Conservation (phyloP, 2,888 invertebrate genomes). For the Eugnorisma glareosa region DNA sequence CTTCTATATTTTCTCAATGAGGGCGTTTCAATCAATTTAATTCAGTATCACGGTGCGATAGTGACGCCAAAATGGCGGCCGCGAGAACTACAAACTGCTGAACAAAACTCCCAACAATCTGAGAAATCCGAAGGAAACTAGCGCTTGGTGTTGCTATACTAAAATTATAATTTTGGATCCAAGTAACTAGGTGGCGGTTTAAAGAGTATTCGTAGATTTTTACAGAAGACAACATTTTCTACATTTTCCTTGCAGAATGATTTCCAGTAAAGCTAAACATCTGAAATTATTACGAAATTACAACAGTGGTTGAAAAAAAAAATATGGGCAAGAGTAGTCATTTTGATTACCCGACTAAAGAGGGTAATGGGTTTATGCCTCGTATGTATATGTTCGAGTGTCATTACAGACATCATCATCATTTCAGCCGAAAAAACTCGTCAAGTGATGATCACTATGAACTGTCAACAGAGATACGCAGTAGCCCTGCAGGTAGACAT, state of each 20-base stretch:
- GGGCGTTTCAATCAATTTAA: constrained; percentile 86
- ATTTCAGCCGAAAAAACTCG: too few species aligned
- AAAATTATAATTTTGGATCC: constrained; percentile 36
- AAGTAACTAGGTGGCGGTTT: constrained; percentile 50
- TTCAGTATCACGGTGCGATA: constrained; percentile 73
- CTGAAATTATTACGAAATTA: neutral
- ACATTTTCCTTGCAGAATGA: neutral
- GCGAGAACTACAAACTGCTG: constrained; percentile 68
- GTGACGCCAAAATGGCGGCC: constrained; percentile 86
- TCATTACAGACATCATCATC: too few species aligned
- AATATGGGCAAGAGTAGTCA: too few species aligned
- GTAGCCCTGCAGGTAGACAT: too few species aligned
- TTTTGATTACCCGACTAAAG: too few species aligned
- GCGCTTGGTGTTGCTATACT: constrained; percentile 42
- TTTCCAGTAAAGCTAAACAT: neutral
- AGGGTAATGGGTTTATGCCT: too few species aligned
- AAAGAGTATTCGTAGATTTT: neutral
- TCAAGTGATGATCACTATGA: too few species aligned
- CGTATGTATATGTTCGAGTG: too few species aligned
- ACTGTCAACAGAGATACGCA: too few species aligned
- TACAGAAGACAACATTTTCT: neutral
- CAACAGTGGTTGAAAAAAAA: neutral
- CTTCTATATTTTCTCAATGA: constrained; percentile 84
- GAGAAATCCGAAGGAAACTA: constrained; percentile 27
- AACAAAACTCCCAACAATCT: constrained; percentile 6